Conservation (phyloP, 2,113 vertebrate species). For the Cephalopholis sonnerati region DNA sequence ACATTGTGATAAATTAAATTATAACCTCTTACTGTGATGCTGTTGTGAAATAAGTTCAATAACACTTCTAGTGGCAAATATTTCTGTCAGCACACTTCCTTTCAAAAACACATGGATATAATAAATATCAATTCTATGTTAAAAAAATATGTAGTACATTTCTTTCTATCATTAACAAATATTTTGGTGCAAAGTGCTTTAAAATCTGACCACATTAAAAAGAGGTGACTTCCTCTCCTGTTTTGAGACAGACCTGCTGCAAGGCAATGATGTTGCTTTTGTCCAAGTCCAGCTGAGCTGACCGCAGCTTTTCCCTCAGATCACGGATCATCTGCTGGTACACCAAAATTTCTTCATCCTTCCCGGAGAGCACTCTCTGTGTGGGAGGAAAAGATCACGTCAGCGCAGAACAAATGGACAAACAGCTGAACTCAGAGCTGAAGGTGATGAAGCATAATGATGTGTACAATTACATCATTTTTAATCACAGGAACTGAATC, state of each 20-base stretch:
- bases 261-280: conserved; percentile 91
- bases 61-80: background rate
- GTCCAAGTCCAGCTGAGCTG: conserved; percentile 91
- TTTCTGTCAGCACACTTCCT: no score
- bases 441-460: background rate
- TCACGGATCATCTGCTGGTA: conserved; percentile 93
- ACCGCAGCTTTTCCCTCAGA: conserved; percentile 90
- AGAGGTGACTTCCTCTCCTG: no score
- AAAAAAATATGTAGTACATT: background rate
- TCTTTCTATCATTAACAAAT: background rate
- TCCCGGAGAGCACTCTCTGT: conserved; percentile 91
- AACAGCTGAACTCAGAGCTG: background rate
- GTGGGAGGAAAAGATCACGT: conserved; percentile 56
- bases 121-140: background rate
- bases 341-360: conserved; percentile 92
- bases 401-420: background rate
- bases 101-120: background rate
- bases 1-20: background rate
- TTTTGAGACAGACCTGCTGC: conserved; percentile 89
- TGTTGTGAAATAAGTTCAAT: background rate
- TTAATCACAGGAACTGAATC: background rate
- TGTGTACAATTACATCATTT: background rate
- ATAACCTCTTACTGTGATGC: background rate
- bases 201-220: background rate
- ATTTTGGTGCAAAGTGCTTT: background rate